Evolutionary conservation across 2,797 vertebrate species (phyloP), one percentile per base, ranked within the genome.

Genomic region (Triplophysa bombifrons): DNA sequence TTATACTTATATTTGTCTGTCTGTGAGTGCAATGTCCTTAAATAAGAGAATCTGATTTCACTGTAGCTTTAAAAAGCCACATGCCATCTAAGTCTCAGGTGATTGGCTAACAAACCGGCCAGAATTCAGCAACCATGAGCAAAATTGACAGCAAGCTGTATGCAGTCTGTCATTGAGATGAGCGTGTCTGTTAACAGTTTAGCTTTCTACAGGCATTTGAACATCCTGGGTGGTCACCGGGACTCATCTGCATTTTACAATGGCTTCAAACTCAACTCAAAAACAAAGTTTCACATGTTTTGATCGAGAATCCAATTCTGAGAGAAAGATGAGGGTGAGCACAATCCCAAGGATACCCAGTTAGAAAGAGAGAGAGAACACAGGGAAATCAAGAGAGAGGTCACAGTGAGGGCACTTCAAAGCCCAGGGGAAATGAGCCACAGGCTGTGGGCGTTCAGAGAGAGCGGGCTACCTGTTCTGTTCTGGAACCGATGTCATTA

Each of bases 371-470:
- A 67, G 44, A 2, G 50, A 48, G 61, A 11, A 68, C 34, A 78
- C 34, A 27, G 25, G 48, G n/a, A 25, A 13, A 81, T 53, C 75
- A 11, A 70, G 30, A 85, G 48, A 58, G 78, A 81, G 83, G 85
- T 80, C 80, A 80, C 67, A 72, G 53, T 56, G 78, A 84, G 80
- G 83, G 74, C 78, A 84, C 64, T 63, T 74, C 38, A 78, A 74
- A 81, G 80, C 80, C 67, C 80, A 73, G 74, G 84, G 77, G 85
- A 84, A 84, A 84, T 86, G 84, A 84, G 80, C 65, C 83, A 80
- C 66, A 46, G 78, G 80, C 80, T 13, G 84, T 84, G 74, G 84
- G 84, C 63, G 84, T 80, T 69, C 70, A 82, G 80, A 78, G 74
- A 58, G 77, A 74, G 82, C 80, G 82, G 77, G 77, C 55, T 81